Evolutionary conservation across 2,113 vertebrate genomes (phyloP).

Genomic region (Xenopus tropicalis): UCB_Xtro_10.0 CM004443.2:171806501-171807000

Average conservation of each 20-base stretch:
- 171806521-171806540: too few relatives aligned
- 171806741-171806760: slow-evolving; percentile 67
- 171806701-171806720: slow-evolving; percentile 69
- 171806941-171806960: too few relatives aligned
- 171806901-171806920: not conserved
- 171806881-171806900: not conserved
- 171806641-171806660: slow-evolving; percentile 55
- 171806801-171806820: slow-evolving; percentile 61
- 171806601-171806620: too few relatives aligned
- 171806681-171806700: slow-evolving; percentile 60
- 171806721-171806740: slow-evolving; percentile 68
- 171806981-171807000: too few relatives aligned
- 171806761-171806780: slow-evolving; percentile 72
- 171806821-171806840: slow-evolving; percentile 57
- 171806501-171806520: too few relatives aligned
- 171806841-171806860: slow-evolving; percentile 61
- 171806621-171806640: slow-evolving; percentile 35
- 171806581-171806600: too few relatives aligned
- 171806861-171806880: slow-evolving; percentile 42
- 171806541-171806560: too few relatives aligned
- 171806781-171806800: slow-evolving; percentile 70
- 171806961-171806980: too few relatives aligned
- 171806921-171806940: too few relatives aligned
- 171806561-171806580: too few relatives aligned
- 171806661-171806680: slow-evolving; percentile 53